Evolutionary conservation across 92 coral and sea anemone genomes (phyloP).

Genomic region (Heliopora coerulea): DNA sequence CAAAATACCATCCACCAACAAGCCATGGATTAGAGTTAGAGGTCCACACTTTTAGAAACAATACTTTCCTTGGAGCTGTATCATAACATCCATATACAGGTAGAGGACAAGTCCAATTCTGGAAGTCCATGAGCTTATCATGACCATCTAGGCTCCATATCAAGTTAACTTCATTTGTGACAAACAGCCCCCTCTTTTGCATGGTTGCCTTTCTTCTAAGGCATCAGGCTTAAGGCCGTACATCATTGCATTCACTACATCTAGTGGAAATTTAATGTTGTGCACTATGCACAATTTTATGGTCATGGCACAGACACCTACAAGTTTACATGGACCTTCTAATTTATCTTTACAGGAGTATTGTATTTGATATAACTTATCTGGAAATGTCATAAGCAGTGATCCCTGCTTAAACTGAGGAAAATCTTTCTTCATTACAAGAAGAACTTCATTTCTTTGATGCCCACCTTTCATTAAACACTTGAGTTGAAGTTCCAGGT

Average conservation of each 20-base stretch:
- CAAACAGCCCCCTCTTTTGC: constrained; percentile 11
- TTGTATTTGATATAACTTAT: constrained; percentile 7
- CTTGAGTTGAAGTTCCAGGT: background rate
- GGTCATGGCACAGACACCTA: constrained; percentile 16
- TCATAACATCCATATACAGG: constrained; percentile 24
- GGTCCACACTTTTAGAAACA: constrained; percentile 22
- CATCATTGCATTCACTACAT: constrained; percentile 18
- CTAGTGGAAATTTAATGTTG: constrained; percentile 4
- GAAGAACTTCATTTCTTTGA: constrained; percentile 19
- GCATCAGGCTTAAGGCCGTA: constrained; percentile 2
- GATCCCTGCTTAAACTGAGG: constrained; percentile 15
- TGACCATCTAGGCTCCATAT: constrained; percentile 24
- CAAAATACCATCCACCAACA: constrained; percentile 18
- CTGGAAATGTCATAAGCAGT: constrained; percentile 1
- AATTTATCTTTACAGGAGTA: constrained; percentile 16
- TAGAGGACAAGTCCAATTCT: constrained; percentile 22
- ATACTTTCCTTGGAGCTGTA: constrained; percentile 12
- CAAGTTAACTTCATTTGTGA: constrained; percentile 11
- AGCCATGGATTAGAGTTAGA: constrained; percentile 10
- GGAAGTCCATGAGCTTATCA: constrained; percentile 21
- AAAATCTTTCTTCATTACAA: constrained; percentile 3
- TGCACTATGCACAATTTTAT: constrained; percentile 4
- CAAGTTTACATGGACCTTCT: constrained; percentile 11
- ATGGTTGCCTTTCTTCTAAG: constrained; percentile 2
- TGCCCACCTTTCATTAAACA: background rate